phyloP scores from a whole-genome alignment of 2,888 invertebrate species.

The Drosophila borealis region DNA sequence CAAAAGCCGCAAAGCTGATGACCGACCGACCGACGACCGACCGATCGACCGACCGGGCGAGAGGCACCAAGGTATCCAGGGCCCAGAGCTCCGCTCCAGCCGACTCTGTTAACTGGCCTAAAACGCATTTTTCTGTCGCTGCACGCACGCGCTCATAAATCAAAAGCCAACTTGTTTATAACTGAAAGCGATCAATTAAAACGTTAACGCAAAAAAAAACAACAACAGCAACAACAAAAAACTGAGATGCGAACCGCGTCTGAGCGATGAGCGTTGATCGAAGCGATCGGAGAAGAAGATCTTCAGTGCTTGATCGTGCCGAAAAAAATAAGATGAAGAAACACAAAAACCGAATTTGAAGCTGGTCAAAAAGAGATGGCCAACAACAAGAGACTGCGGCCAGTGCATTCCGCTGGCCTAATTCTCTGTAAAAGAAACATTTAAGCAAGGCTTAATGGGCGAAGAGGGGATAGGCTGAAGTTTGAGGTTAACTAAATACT shows the following conservation, averaged over 20 bases:
- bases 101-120: constrained; percentile 67
- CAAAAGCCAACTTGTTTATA: constrained; percentile 78
- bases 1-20: constrained; percentile 53
- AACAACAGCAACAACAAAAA: constrained; percentile 19
- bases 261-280: constrained; percentile 62
- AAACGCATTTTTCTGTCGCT: constrained; percentile 75
- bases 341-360: constrained; percentile 59
- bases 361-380: constrained; percentile 36
- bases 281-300: constrained; percentile 40
- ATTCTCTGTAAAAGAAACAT: constrained; percentile 66
- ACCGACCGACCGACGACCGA: constrained; percentile 10
- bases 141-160: constrained; percentile 79
- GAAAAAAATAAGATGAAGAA: constrained; percentile 43
- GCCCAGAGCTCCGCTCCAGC: neutral
- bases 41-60: neutral
- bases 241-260: constrained; percentile 48
- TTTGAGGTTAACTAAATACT: constrained; percentile 31
- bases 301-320: constrained; percentile 69
- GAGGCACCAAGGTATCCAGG: neutral
- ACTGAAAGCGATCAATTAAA: constrained; percentile 80
- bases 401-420: constrained; percentile 72
- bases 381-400: constrained; percentile 14
- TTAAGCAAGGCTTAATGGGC: constrained; percentile 50
- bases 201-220: constrained; percentile 76
- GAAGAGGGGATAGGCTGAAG: constrained; percentile 1